phyloP scores from a whole-genome alignment of 2,113 vertebrate genomes.

The Myxocyprinus asiaticus region DNA sequence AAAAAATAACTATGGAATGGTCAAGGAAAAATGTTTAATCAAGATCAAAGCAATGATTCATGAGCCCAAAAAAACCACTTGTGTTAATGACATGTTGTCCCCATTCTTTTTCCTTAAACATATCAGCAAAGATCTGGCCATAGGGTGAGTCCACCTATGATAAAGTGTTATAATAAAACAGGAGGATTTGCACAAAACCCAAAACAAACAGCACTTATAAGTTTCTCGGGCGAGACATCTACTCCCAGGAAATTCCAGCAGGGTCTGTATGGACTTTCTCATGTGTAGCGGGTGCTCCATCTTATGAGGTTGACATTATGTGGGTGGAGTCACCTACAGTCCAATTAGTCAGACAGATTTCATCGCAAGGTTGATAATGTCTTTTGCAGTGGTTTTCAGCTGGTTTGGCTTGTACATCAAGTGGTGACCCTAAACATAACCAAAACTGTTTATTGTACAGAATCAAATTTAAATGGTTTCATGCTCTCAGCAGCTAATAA shows the following conservation, averaged over 20 bases:
- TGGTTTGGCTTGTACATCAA: no score
- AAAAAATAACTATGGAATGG: conserved; percentile 45
- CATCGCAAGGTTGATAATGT: conserved; percentile 9
- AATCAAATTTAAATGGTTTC: no score
- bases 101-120: conserved; percentile 33
- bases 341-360: conserved; percentile 20
- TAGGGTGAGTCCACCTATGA: conserved; percentile 30
- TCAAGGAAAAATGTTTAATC: conserved; percentile 50
- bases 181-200: conserved; percentile 14
- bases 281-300: conserved; percentile 20
- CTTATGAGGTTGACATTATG: neutral
- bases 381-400: neutral
- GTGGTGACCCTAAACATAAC: no score
- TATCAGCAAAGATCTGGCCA: conserved; percentile 39
- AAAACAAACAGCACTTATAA: conserved; percentile 44
- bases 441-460: no score
- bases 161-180: conserved; percentile 46
- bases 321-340: neutral
- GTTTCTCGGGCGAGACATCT: conserved; percentile 30
- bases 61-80: conserved; percentile 62
- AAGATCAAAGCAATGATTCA: conserved; percentile 63
- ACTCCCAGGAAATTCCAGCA: conserved; percentile 44
- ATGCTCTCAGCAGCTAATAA: no score
- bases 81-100: conserved; percentile 53
- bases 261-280: conserved; percentile 15